A percentile compares a stretch with the other conserved stretches of the same genome.
phyloP scores from a whole-genome alignment of 2,797 vertebrate species.

The Margarornis squamiger region DNA sequence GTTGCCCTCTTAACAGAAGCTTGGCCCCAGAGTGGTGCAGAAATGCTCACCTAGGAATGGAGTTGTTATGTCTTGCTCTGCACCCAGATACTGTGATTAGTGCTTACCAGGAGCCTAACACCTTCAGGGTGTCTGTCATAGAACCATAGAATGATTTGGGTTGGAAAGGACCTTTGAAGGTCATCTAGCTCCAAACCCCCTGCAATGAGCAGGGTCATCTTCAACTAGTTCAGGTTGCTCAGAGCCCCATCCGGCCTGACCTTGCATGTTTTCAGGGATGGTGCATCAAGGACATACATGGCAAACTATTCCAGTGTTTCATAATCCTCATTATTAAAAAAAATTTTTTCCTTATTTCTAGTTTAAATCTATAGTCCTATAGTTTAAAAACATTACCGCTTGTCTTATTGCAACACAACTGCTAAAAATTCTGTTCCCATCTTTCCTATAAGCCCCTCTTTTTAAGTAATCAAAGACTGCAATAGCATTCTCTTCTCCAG shows the following conservation, averaged over 20 bases:
- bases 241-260: fast-evolving
- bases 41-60: background rate
- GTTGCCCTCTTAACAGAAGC: background rate
- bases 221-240: background rate
- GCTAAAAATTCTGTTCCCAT: background rate
- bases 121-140: background rate
- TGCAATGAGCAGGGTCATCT: background rate
- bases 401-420: background rate
- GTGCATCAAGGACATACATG: too few species aligned
- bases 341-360: background rate
- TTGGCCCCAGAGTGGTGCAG: background rate
- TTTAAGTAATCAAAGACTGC: background rate
- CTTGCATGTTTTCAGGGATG: too few species aligned
- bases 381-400: background rate
- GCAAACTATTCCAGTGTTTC: background rate
- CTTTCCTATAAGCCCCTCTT: background rate
- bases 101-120: background rate
- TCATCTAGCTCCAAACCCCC: background rate
- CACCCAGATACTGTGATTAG: background rate
- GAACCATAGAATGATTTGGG: background rate
- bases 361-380: background rate
- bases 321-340: background rate
- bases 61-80: background rate
- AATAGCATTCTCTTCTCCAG: background rate
- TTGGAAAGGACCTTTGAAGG: background rate